Percentiles rank a stretch among this genome's conserved stretches.
phyloP scores from a whole-genome alignment of 2,113 vertebrate species.

The Corythornis vintsioides region DNA sequence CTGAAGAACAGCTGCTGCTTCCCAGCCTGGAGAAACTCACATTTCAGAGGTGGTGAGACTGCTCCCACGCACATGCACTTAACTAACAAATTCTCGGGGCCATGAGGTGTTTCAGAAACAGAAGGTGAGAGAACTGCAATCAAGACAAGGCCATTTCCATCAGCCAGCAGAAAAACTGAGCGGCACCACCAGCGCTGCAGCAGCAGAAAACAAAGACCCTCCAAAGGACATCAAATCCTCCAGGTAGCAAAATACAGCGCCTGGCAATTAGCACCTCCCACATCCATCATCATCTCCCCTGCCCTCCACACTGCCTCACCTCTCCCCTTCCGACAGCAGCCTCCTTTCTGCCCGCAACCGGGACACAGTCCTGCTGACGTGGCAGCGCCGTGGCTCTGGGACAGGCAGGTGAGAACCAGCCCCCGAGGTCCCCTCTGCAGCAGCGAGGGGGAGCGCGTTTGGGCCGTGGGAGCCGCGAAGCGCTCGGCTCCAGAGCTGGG shows the following conservation, averaged over 20 bases:
- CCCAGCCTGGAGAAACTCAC: constrained; percentile 28
- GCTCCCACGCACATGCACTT: constrained; percentile 18
- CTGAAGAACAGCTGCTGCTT: constrained; percentile 56
- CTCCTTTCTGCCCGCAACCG: not conserved
- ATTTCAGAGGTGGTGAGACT: constrained; percentile 44
- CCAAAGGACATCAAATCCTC: constrained; percentile 2
- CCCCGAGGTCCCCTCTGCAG: not conserved
- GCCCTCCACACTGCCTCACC: not conserved
- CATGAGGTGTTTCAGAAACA: constrained; percentile 30
- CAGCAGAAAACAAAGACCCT: not conserved
- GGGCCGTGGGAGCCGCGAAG: not conserved
- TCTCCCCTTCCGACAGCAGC: not conserved
- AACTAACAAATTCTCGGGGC: not conserved
- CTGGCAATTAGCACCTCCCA: constrained; percentile 13
- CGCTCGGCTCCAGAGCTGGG: not conserved
- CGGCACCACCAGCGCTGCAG: not conserved
- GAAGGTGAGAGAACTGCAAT: constrained; percentile 19
- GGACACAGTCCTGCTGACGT: not conserved
- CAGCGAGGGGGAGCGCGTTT: not conserved
- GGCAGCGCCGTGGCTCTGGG: not conserved
- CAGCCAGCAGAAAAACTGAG: not conserved
- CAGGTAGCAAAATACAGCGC: not conserved
- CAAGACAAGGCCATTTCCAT: not conserved
- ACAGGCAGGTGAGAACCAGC: not conserved
- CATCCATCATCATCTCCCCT: not conserved